A percentile compares a stretch with the other conserved stretches of the same genome.
Conservation (phyloP, 2,113 vertebrate species). For the Greenwoodochromis staneri region DNA sequence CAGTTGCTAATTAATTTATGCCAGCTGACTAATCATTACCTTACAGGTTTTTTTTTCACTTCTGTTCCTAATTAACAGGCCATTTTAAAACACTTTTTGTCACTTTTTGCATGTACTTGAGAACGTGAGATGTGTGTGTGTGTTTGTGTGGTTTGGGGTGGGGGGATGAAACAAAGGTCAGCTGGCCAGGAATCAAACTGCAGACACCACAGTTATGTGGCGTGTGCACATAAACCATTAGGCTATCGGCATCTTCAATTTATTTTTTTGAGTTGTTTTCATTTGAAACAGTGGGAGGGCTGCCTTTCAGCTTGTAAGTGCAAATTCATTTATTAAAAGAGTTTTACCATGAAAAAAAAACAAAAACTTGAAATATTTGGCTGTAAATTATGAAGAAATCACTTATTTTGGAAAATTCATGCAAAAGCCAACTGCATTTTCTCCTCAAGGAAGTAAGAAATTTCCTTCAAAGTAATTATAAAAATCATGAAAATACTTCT, state of each 20-base stretch:
- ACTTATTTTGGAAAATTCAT: background rate
- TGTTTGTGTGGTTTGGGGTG: background rate
- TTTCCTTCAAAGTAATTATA: background rate
- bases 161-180: background rate
- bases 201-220: background rate
- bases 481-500: background rate
- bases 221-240: background rate
- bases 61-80: background rate
- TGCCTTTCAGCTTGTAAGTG: accelerated
- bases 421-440: background rate
- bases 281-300: background rate
- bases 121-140: background rate
- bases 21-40: background rate
- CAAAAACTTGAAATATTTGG: background rate
- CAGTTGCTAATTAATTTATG: background rate
- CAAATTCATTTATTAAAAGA: background rate
- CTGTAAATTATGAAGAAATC: background rate
- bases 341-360: background rate
- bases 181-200: background rate
- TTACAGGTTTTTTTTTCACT: accelerated
- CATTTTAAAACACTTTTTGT: background rate
- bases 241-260: background rate
- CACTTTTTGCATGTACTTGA: background rate
- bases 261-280: background rate
- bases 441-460: background rate